phyloP scores from a whole-genome alignment of 2,113 vertebrate species.

The Pelecanus crispus region DNA sequence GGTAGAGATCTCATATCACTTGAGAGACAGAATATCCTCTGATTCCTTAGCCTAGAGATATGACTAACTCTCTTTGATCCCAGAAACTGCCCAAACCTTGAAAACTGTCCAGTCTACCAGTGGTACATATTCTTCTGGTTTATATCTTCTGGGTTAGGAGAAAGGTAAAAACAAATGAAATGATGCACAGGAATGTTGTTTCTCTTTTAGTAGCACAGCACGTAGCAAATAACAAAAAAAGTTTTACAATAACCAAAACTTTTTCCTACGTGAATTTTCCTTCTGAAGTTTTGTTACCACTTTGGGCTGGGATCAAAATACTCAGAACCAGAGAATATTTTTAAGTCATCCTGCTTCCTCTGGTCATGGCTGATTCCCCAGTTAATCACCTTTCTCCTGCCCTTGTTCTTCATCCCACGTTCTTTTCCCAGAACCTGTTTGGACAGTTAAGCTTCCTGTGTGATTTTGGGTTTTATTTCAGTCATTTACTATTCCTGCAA shows the following conservation, averaged over 20 bases:
- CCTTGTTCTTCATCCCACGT: not conserved
- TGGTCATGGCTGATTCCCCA: not conserved
- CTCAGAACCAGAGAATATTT: not conserved
- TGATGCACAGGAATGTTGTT: not conserved
- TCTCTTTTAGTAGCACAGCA: not conserved
- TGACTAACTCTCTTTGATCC: not conserved
- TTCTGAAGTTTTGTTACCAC: not conserved
- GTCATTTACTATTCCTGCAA: not conserved
- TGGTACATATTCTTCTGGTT: not conserved
- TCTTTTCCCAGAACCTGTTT: not conserved
- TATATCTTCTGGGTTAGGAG: not conserved
- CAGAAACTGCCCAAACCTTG: not conserved
- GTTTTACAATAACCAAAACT: not conserved
- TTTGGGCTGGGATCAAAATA: not conserved
- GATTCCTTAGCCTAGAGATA: not conserved
- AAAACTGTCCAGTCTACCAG: not conserved
- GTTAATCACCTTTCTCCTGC: not conserved
- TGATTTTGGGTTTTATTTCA: not conserved
- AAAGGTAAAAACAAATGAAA: not conserved
- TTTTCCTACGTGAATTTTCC: not conserved
- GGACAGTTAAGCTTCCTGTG: not conserved
- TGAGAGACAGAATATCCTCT: not conserved
- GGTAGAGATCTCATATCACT: not conserved
- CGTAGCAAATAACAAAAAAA: not conserved
- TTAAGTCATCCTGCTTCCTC: not conserved